These are phyloP conservation scores for Jordanella pulchra DNA, from an alignment of 2,797 vertebrate genomes.

Conservation along the genomic window DNA sequence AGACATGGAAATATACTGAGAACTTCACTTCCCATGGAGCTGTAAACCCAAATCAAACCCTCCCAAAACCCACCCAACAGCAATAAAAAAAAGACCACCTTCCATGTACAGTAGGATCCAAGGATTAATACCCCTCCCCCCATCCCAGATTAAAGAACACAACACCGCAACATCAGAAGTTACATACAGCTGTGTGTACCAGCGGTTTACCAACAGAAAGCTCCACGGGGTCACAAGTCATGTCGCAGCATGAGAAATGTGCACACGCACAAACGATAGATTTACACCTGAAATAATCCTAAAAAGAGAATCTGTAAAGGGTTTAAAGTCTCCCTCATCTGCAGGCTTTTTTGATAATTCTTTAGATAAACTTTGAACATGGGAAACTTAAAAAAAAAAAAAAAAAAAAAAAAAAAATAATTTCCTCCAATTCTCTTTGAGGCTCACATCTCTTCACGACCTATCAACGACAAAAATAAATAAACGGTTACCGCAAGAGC, in stretches of 20 bases:
- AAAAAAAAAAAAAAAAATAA: neutral
- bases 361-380: constrained; percentile 20
- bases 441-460: neutral
- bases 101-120: constrained; percentile 59
- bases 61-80: constrained; percentile 26
- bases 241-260: constrained; percentile 12
- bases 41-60: constrained; percentile 25
- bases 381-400: constrained; percentile 26
- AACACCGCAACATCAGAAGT: constrained; percentile 56
- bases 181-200: constrained; percentile 54
- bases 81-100: constrained; percentile 24
- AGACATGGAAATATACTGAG: constrained; percentile 64
- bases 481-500: constrained; percentile 38
- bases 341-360: neutral
- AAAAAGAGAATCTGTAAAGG: constrained; percentile 8
- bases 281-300: constrained; percentile 36
- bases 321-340: neutral
- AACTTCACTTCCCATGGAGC: constrained; percentile 65
- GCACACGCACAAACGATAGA: constrained; percentile 30
- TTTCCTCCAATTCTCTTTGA: constrained; percentile 38
- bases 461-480: constrained; percentile 5
- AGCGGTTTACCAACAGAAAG: constrained; percentile 58
- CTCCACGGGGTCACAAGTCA: constrained; percentile 39
- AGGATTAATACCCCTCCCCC: constrained; percentile 13
- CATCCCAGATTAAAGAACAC: constrained; percentile 38